These are phyloP conservation scores for Archips crataeganus DNA, from an alignment of 2,888 invertebrate genomes.

Conservation along the genomic window DNA sequence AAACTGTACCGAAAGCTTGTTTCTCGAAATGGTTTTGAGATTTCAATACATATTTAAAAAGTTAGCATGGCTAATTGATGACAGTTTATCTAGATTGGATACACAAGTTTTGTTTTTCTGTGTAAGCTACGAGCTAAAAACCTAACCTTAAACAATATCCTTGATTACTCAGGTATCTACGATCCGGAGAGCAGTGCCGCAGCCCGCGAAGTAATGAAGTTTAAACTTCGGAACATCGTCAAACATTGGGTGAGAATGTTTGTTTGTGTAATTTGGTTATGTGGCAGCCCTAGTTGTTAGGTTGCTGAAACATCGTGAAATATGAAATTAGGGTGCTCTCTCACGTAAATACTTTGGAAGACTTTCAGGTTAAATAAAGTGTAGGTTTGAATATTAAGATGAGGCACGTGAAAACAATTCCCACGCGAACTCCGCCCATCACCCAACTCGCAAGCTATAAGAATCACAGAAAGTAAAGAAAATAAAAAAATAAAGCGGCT, in stretches of 20 bases:
- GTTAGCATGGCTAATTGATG: too few relatives aligned
- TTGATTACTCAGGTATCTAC: constrained; percentile 61
- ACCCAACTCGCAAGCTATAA: too few relatives aligned
- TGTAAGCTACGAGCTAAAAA: too few relatives aligned
- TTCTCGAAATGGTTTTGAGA: too few relatives aligned
- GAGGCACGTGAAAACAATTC: too few relatives aligned
- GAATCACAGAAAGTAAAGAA: too few relatives aligned
- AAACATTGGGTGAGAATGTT: constrained; percentile 74
- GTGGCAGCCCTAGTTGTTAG: constrained; percentile 1
- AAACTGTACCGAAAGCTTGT: too few relatives aligned
- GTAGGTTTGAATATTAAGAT: neutral
- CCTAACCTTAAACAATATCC: constrained; percentile 17
- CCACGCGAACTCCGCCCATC: too few relatives aligned
- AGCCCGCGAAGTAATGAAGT: constrained; percentile 70
- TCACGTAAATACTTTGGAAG: constrained; percentile 22
- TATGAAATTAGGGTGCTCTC: constrained; percentile 26
- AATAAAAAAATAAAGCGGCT: too few relatives aligned
- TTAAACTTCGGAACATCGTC: constrained; percentile 77
- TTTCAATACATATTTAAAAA: too few relatives aligned
- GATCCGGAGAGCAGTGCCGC: constrained; percentile 66
- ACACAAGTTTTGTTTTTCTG: too few relatives aligned
- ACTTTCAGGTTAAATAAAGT: neutral
- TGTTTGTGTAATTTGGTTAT: constrained; percentile 46
- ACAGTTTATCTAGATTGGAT: too few relatives aligned
- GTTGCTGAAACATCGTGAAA: constrained; percentile 18